These are phyloP conservation scores for Mya arenaria DNA, from an alignment of 1,140 invertebrate species.

Conservation along the genomic window DNA sequence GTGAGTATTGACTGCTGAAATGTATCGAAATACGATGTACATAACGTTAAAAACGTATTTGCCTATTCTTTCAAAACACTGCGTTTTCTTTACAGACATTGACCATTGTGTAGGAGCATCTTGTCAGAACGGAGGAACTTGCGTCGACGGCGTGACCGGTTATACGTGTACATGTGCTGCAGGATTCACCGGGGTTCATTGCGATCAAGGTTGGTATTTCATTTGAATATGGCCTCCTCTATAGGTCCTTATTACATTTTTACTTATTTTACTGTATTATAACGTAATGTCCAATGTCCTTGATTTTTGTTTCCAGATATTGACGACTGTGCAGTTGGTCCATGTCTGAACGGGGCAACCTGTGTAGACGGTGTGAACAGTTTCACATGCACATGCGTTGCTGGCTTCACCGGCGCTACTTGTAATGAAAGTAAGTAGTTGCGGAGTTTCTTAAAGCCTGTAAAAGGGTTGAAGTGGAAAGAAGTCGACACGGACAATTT, in stretches of 20 bases:
- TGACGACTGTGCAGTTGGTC: neutral
- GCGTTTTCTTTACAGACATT: neutral
- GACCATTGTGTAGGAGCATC: neutral
- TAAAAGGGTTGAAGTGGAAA: too few relatives aligned
- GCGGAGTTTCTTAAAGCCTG: too few relatives aligned
- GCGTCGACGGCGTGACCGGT: neutral
- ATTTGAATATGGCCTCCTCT: neutral
- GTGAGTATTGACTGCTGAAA: too few relatives aligned
- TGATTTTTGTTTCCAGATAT: constrained; percentile 10
- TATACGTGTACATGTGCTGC: neutral
- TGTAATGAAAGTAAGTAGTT: constrained; percentile 3
- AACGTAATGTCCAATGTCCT: neutral
- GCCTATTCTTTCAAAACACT: too few relatives aligned
- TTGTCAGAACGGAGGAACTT: neutral
- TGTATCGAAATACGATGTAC: too few relatives aligned
- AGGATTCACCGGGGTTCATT: neutral
- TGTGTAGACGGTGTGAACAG: constrained; percentile 1
- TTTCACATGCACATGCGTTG: neutral
- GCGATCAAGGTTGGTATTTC: neutral
- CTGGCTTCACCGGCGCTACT: neutral
- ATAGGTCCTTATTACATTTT: neutral
- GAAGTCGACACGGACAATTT: too few relatives aligned
- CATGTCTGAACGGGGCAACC: neutral
- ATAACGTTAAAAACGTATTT: too few relatives aligned
- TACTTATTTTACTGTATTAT: neutral